A percentile compares a stretch with the other conserved stretches of the same genome.
These are phyloP conservation scores for Scaptodrosophila latifasciaeformis DNA, from an alignment of 2,888 invertebrate species.

Conservation along the genomic window DNA sequence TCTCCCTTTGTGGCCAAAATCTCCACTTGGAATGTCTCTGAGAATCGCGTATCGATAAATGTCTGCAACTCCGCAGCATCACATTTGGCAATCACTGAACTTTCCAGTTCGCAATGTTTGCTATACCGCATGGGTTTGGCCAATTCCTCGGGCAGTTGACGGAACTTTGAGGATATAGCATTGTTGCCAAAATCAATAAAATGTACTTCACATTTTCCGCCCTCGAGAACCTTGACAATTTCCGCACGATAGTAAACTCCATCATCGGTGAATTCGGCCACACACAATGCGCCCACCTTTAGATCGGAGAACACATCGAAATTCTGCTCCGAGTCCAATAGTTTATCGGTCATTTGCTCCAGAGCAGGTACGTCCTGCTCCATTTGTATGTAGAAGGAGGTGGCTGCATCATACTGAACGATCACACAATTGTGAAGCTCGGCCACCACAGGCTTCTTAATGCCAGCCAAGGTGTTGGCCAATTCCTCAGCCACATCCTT, in stretches of 20 bases:
- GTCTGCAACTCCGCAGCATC: constrained; percentile 80
- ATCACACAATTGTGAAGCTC: constrained; percentile 79
- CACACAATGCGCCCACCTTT: constrained; percentile 78
- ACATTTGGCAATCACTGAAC: constrained; percentile 77
- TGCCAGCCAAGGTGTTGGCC: constrained; percentile 48
- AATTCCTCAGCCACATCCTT: constrained; percentile 77
- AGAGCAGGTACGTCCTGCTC: constrained; percentile 74
- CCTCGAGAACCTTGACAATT: constrained; percentile 79
- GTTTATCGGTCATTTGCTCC: constrained; percentile 68
- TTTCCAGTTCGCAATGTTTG: constrained; percentile 79
- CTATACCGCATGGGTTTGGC: constrained; percentile 78
- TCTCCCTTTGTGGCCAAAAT: constrained; percentile 59
- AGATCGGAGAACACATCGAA: constrained; percentile 51
- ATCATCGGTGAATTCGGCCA: constrained; percentile 88
- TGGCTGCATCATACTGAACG: constrained; percentile 81
- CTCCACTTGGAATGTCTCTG: constrained; percentile 73
- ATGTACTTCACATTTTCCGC: constrained; percentile 84
- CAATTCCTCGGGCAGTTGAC: constrained; percentile 79
- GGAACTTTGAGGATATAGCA: constrained; percentile 77
- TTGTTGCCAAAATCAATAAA: constrained; percentile 84
- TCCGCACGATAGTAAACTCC: constrained; percentile 92
- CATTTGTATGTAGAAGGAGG: constrained; percentile 84
- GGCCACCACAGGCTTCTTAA: constrained; percentile 71
- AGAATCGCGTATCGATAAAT: constrained; percentile 81
- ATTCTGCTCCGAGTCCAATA: constrained; percentile 68